phyloP scores from a whole-genome alignment of 2,113 vertebrate species.

The Paramormyrops kingsleyae region DNA sequence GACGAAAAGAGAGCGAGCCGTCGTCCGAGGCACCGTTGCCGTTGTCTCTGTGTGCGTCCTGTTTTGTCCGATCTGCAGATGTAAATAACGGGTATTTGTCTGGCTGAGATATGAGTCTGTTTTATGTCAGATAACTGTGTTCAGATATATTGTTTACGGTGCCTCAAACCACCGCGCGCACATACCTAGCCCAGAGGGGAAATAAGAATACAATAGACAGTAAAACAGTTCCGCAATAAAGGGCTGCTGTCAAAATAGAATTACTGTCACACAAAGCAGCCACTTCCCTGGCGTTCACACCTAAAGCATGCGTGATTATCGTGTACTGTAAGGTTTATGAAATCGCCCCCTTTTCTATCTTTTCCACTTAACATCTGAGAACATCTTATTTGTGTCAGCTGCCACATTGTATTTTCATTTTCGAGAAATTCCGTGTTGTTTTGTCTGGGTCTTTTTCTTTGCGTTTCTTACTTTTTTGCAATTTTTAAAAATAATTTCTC shows the following conservation, averaged over 20 bases:
- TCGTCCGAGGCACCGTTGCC: background rate
- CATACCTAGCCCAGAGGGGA: conserved; percentile 40
- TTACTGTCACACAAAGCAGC: conserved; percentile 39
- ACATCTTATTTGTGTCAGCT: background rate
- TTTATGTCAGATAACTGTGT: conserved; percentile 43
- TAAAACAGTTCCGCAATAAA: conserved; percentile 27
- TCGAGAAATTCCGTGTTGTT: background rate
- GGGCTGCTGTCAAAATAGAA: conserved; percentile 45
- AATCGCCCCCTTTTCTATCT: background rate
- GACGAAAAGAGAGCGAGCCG: background rate
- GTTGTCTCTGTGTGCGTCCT: background rate
- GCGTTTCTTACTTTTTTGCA: background rate
- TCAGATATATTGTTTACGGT: conserved; percentile 54
- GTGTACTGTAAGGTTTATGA: background rate
- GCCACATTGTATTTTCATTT: background rate
- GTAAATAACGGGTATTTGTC: background rate
- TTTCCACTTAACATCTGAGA: background rate
- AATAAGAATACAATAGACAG: conserved; percentile 10
- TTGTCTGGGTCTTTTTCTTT: background rate
- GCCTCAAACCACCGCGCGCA: conserved; percentile 39
- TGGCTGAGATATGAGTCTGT: conserved; percentile 12
- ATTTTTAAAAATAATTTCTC: background rate
- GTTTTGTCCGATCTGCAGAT: background rate
- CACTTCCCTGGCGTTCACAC: background rate
- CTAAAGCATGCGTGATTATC: background rate